Evolutionary conservation across 2,888 invertebrate genomes (phyloP).

Genomic region (Clistopyga incitator): DNA sequence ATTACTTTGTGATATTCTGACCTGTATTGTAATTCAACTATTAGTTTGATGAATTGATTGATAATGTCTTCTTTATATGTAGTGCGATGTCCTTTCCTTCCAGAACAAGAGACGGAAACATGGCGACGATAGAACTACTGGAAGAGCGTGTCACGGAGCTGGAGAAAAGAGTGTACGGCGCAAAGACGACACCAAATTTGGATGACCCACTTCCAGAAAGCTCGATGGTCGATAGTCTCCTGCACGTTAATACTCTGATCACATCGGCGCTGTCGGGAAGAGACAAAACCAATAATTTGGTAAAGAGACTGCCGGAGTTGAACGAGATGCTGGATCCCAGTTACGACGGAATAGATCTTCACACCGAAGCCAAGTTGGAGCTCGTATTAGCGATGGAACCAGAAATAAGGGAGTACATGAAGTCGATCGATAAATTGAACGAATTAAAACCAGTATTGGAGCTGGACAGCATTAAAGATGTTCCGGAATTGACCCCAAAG

Average conservation of each 20-base stretch:
- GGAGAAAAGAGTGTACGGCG: slow-evolving; percentile 84
- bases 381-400: slow-evolving; percentile 84
- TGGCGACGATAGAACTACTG: slow-evolving; percentile 80
- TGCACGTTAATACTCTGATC: slow-evolving; percentile 85
- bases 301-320: slow-evolving; percentile 84
- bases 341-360: slow-evolving; percentile 83
- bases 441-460: slow-evolving; percentile 83
- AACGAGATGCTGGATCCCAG: slow-evolving; percentile 84
- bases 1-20: too few relatives aligned
- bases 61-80: neutral
- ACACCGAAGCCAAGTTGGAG: slow-evolving; percentile 84
- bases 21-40: too few relatives aligned
- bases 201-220: slow-evolving; percentile 77
- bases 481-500: slow-evolving; percentile 84
- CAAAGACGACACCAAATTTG: slow-evolving; percentile 75
- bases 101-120: slow-evolving; percentile 29
- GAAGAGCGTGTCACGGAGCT: slow-evolving; percentile 84
- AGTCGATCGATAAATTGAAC: slow-evolving; percentile 82
- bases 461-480: slow-evolving; percentile 82
- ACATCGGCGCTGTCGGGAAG: slow-evolving; percentile 85
- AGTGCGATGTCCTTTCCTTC: neutral
- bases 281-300: slow-evolving; percentile 84
- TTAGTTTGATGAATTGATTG: too few relatives aligned
- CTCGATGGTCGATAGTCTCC: slow-evolving; percentile 83
- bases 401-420: slow-evolving; percentile 83